Evolutionary conservation across 2,113 vertebrate species (phyloP).

Genomic region (Channa maculata): DNA sequence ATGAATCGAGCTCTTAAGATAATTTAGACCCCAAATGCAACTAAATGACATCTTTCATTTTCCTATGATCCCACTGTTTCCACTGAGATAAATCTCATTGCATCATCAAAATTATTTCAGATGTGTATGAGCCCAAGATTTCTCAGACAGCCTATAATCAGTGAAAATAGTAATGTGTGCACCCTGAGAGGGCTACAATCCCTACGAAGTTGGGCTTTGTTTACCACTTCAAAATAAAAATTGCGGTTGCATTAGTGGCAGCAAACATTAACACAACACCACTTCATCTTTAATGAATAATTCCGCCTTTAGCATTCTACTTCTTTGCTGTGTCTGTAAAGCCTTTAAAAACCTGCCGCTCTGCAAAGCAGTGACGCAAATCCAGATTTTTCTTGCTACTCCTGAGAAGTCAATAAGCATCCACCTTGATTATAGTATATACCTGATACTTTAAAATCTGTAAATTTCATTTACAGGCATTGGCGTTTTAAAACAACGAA

Average conservation of each 20-base stretch:
- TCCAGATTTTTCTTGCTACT: conserved; percentile 39
- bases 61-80: too few species aligned
- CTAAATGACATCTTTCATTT: too few species aligned
- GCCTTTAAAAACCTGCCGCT: background rate
- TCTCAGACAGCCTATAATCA: background rate
- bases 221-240: conserved; percentile 1
- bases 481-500: background rate
- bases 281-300: conserved; percentile 23
- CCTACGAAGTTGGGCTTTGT: background rate
- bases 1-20: background rate
- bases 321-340: conserved; percentile 4
- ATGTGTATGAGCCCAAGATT: background rate
- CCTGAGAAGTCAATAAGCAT: conserved; percentile 55
- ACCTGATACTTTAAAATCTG: conserved; percentile 13
- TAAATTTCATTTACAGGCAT: background rate
- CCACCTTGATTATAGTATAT: conserved; percentile 35
- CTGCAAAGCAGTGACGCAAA: conserved; percentile 32
- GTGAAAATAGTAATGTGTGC: background rate
- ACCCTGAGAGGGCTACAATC: background rate
- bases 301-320: conserved; percentile 14
- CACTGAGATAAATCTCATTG: too few species aligned
- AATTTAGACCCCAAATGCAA: too few species aligned
- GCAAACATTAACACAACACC: background rate
- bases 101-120: too few species aligned
- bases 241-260: background rate